These are phyloP conservation scores for Electrona antarctica DNA, from an alignment of 2,113 vertebrate genomes.

Conservation along the genomic window DNA sequence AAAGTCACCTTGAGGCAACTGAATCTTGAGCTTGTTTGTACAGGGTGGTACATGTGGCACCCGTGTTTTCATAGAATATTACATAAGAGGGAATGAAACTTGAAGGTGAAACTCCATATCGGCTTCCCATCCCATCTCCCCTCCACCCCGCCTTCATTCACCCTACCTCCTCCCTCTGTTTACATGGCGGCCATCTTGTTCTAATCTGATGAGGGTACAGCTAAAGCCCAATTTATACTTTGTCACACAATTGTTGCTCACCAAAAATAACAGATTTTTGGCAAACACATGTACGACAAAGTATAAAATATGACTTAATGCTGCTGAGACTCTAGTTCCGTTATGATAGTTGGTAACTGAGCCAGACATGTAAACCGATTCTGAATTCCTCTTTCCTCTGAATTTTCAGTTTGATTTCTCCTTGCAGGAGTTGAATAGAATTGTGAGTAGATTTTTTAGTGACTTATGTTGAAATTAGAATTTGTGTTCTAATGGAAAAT, in stretches of 20 bases:
- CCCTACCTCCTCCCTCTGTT: constrained; percentile 60
- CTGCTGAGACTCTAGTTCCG: constrained; percentile 40
- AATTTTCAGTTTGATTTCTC: constrained; percentile 64
- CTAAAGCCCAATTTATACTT: not conserved
- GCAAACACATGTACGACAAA: too few species aligned
- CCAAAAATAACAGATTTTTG: too few species aligned
- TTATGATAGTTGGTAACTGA: constrained; percentile 41
- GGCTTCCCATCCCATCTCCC: constrained; percentile 38
- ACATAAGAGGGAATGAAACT: constrained; percentile 43
- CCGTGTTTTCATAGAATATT: constrained; percentile 54
- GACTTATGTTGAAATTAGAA: constrained; percentile 55
- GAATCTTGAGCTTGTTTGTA: constrained; percentile 58
- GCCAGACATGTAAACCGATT: constrained; percentile 59
- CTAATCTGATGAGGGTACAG: constrained; percentile 50
- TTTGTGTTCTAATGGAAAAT: constrained; percentile 64
- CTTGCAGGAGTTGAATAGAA: constrained; percentile 65
- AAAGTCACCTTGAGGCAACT: constrained; percentile 26
- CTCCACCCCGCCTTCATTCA: constrained; percentile 48
- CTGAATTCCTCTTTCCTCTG: constrained; percentile 51
- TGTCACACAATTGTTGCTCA: too few species aligned
- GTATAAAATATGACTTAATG: not conserved
- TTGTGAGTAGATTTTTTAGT: constrained; percentile 52
- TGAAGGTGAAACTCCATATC: constrained; percentile 44
- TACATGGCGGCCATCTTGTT: constrained; percentile 55
- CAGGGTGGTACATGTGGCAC: constrained; percentile 49